Evolutionary conservation across 2,888 invertebrate genomes (phyloP), one percentile per base, ranked within the genome.

Genomic region (Chymomyza fuscimana): DNA sequence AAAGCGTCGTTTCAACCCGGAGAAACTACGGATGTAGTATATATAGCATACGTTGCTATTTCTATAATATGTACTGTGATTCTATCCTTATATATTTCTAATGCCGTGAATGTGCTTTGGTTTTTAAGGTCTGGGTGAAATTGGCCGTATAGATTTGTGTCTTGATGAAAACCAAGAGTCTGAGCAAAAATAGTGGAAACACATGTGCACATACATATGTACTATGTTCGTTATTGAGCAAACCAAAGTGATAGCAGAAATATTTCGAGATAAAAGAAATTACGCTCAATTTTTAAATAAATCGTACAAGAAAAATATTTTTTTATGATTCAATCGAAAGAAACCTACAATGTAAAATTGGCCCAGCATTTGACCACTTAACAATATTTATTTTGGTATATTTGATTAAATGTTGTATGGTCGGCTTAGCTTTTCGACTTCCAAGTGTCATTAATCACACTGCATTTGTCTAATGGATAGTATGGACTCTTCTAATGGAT

Each of bases 401-500:
- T 46, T 46, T 46, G 40, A 46, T 46, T 46, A 12, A 12, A 46
- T 46, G 40, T 46, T 46, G 40, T 46, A 2, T 40, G 40, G 40
- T 3, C 12, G 40, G 40, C 40, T 46, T 46, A 46, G 40, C 40
- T 46, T 12, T 46, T 46, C 40, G 40, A 46, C 10, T 46, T 12
- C 12, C 40, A 10, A 46, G 40, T 46, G 12, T 46, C 40, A 46
- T 46, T 46, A 46, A 46, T 46, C 40, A 46, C 40, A 73, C 75
- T 72, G 81, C 75, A 63, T 65, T 74, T 46, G 46, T 72, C 78
- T 71, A 70, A 68, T 69, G 46, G 40, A 19, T 52, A 63, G 54
- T 22, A 5, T 52, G 61, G 12, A 19, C 83, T 76, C 75, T 80
- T 87, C 86, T 86, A 86, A 86, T 86, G 86, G 87, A 87, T 80